Percentiles rank a stretch among this genome's conserved stretches.
Conservation (phyloP, 1,140 invertebrate genomes). For the Cyclargus thomasi region DNA sequence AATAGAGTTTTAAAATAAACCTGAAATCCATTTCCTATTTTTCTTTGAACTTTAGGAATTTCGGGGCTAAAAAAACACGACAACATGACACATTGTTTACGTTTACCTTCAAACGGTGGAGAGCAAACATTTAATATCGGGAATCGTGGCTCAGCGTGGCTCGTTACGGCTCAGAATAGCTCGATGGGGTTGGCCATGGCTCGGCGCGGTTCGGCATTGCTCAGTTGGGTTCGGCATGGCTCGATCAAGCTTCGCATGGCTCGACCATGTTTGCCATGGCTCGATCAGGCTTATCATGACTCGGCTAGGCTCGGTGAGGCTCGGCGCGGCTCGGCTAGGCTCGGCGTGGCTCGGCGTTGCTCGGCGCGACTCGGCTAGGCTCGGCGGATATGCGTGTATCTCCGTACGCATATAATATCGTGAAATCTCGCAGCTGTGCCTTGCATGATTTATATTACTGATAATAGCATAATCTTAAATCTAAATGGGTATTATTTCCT, state of each 20-base stretch:
- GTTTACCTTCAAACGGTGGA: constrained; percentile 20
- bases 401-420: background rate
- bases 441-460: constrained; percentile 9
- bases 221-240: background rate
- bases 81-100: constrained; percentile 16
- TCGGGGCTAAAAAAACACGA: constrained; percentile 12
- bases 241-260: background rate
- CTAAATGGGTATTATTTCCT: constrained; percentile 1
- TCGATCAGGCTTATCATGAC: too few species aligned
- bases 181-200: background rate
- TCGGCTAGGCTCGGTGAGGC: too few species aligned
- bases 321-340: too few species aligned
- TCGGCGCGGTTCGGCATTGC: background rate
- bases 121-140: constrained; percentile 18
- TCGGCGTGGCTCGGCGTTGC: too few species aligned
- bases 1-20: background rate
- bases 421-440: background rate
- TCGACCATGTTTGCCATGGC: too few species aligned
- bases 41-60: constrained; percentile 5
- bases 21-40: background rate
- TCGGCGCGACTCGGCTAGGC: too few species aligned
- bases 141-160: background rate
- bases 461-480: constrained; percentile 11
- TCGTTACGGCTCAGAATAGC: background rate
- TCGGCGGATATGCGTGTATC: background rate